phyloP scores from a whole-genome alignment of 2,888 invertebrate species.

The Conistra vaccinii region DNA sequence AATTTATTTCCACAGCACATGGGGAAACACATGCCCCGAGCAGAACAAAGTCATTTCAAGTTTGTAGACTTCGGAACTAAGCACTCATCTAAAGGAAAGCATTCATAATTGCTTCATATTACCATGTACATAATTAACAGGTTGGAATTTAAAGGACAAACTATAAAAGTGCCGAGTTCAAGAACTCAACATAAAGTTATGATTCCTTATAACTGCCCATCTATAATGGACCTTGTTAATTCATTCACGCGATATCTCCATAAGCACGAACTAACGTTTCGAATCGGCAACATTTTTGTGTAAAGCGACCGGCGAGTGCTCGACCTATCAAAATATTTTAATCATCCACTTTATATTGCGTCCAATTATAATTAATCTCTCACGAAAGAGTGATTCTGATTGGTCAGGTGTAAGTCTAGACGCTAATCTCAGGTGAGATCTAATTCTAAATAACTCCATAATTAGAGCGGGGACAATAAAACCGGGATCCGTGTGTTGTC shows the following conservation, averaged over 20 bases:
- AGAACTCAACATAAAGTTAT: conserved; percentile 56
- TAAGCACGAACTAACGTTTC: conserved; percentile 74
- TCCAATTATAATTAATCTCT: conserved; percentile 88
- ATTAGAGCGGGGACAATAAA: conserved; percentile 88
- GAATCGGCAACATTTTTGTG: conserved; percentile 72
- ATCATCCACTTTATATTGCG: conserved; percentile 82
- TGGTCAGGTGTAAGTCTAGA: conserved; percentile 80
- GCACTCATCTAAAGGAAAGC: conserved; percentile 1
- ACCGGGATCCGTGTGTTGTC: conserved; percentile 82
- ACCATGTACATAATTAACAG: conserved; percentile 24
- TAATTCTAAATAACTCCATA: conserved; percentile 83
- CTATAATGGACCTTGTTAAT: conserved; percentile 67
- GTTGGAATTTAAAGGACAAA: conserved; percentile 46
- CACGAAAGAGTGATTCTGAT: conserved; percentile 83
- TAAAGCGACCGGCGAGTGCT: conserved; percentile 45
- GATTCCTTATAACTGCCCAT: conserved; percentile 64
- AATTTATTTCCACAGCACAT: neutral
- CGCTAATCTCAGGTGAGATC: conserved; percentile 86
- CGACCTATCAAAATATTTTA: conserved; percentile 82
- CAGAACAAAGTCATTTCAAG: neutral
- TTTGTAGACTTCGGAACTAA: conserved; percentile 2
- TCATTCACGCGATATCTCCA: conserved; percentile 73
- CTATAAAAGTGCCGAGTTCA: conserved; percentile 43
- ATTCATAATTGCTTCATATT: conserved; percentile 11
- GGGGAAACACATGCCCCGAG: neutral